Evolutionary conservation across 2,888 invertebrate species (phyloP), one percentile per base, ranked within the genome.

Genomic region (Drosophila fungiperda): DNA sequence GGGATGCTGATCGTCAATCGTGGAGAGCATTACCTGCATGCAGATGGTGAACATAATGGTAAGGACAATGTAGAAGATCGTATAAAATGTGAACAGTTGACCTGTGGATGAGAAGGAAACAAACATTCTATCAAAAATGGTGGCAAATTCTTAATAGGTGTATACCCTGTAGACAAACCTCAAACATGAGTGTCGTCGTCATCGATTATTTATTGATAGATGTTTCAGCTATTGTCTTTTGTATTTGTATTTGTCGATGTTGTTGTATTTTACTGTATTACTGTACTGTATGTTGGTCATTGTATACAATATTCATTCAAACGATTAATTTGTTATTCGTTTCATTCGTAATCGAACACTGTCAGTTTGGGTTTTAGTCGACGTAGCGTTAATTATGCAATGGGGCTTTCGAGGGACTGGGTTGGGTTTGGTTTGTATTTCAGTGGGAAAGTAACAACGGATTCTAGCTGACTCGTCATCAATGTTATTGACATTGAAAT

Each of bases 31-130:
- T 1, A 96, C 96, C 71, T 96, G 96, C 95, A 98, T 95, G 93
- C 98, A 98, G 60, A 97, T 95, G 0, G 96, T 95, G 93, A 98
- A 99, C 90, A 99, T 94, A 9, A 96, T 95, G 20, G 96, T 96
- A 91, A 99, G 94, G 68, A 95, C 95, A 55, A 95, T 94, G 94
- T 98, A 99, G 94, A 99, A 99, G 78, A 98, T 94, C 52, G 95
- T 77, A 94, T 99, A 99, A 94, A 99, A 99, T 0, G 96, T 78
- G 29, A 96, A 91, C 72, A 98, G 95, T 92, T 97, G 96, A 73
- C 95, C 98, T 98, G 95, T 23, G 45, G 23, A 45, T 45, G 23
- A 23, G 26, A 45, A 23, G 8, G 8, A 45, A 23, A 45, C 15
- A 15, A 3, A 23, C 2, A 23, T 23, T 45, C 12, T 0, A 23